Evolutionary conservation across 2,888 invertebrate species (phyloP).

Genomic region (Temnothorax ravouxi): DNA sequence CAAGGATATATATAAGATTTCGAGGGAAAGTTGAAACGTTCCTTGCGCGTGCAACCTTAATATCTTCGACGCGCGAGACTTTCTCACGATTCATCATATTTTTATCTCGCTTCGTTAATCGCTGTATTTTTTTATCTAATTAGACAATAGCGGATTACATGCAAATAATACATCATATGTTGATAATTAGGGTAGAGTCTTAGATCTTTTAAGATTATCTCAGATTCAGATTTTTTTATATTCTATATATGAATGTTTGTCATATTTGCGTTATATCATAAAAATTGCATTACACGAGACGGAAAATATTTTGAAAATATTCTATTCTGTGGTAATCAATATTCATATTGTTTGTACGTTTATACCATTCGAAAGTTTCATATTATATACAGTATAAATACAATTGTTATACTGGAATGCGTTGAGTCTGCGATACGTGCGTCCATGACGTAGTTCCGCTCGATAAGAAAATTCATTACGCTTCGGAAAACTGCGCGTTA

Average conservation of each 20-base stretch:
- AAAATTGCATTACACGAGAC: not conserved
- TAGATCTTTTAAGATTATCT: not conserved
- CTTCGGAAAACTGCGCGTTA: conserved; percentile 54
- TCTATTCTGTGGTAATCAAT: not conserved
- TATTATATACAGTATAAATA: conserved; percentile 9
- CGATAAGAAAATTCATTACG: conserved; percentile 61
- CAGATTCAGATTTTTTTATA: not conserved
- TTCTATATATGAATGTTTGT: not conserved
- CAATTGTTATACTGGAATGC: conserved; percentile 1
- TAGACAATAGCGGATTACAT: not conserved
- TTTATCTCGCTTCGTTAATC: conserved; percentile 46
- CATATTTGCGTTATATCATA: not conserved
- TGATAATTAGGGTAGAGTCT: not conserved
- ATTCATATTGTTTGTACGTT: conserved; percentile 8
- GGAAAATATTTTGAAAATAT: not conserved
- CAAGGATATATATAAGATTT: conserved; percentile 69
- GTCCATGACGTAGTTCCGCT: conserved; percentile 2
- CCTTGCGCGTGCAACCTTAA: conserved; percentile 59
- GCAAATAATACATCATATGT: not conserved
- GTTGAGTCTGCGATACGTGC: conserved; percentile 9
- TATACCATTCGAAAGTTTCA: not conserved
- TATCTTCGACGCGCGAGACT: conserved; percentile 60
- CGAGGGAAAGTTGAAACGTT: conserved; percentile 65
- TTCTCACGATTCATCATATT: conserved; percentile 53
- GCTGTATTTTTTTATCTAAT: not conserved